Evolutionary conservation across 2,797 vertebrate species (phyloP), one percentile per base, ranked within the genome.

Genomic region (Vireo griseus): DNA sequence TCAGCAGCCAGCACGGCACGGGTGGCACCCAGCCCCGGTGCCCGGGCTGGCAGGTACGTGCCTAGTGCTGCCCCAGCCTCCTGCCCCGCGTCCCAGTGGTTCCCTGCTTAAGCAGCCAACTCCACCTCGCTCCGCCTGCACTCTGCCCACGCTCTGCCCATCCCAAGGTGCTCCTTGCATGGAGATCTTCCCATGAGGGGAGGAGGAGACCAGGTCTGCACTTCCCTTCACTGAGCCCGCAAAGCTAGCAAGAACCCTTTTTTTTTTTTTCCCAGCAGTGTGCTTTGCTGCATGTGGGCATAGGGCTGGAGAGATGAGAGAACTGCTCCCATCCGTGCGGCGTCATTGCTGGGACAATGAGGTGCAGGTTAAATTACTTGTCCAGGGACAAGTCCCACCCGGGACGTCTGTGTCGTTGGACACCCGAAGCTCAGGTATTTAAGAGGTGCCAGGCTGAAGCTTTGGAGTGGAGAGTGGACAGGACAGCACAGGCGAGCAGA

Each of bases 401-500:
- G 45, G 29, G n/a, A 75, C 8, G 10, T 69, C 44, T 50, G 24
- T 66, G 63, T 33, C 13, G 0, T 4, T 20, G 35, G n/a, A 37
- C 20, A 29, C 9, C 5, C 0, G 0, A 1, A 39, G 10, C 66
- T 77, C 26, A 21, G 39, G 15, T 54, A 42, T 63, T 81, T 50
- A 31, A 69, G 54, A 94, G 15, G 39, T 3, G 5, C 52, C 9
- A 20, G 63, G 51, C 54, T 68, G 17, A 1, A 16, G 51, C 22
- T 85, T 45, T 2, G 3, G 42, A 51, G 28, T 7, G 0, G 50
- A 31, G 10, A 4, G 47, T 48, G 26, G 44, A 44, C 48, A 51
- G 1, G 1, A 47, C n/a, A 80, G 24, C 3, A 0, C 1, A 4
- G 28, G 37, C 0, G 0, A 76, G 57, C 37, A 71, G 51, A 16